phyloP scores from a whole-genome alignment of 2,113 vertebrate species.

The Hippolais icterina region DNA sequence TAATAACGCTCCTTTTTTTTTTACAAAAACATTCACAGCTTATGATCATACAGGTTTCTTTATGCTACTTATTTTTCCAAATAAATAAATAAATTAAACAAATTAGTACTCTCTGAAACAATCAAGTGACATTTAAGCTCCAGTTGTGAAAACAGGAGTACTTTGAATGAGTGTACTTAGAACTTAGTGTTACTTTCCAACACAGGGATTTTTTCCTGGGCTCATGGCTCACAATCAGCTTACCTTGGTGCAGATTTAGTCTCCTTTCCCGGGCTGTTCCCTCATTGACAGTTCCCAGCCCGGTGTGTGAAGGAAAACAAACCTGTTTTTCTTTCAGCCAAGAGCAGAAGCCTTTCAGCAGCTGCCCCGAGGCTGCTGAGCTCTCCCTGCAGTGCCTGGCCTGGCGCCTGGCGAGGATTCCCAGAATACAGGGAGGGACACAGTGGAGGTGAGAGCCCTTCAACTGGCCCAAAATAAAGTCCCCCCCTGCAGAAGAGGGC shows the following conservation, averaged over 20 bases:
- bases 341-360: neutral
- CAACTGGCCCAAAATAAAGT: neutral
- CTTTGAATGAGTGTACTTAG: accelerated
- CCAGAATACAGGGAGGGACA: neutral
- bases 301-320: accelerated
- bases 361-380: neutral
- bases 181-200: neutral
- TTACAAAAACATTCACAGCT: neutral
- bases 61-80: neutral
- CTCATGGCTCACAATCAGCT: accelerated
- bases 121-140: neutral
- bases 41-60: neutral
- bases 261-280: neutral
- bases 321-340: neutral
- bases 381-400: neutral
- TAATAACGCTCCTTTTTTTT: neutral
- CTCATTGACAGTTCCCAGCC: neutral
- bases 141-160: neutral
- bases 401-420: neutral
- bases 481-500: neutral
- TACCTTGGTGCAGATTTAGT: neutral
- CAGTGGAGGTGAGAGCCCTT: neutral
- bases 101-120: neutral
- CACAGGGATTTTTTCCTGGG: neutral
- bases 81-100: neutral